Percentiles rank a stretch among this genome's conserved stretches.
These are phyloP conservation scores for Enteromius trimaculatus DNA, from an alignment of 2,797 vertebrate genomes.

Conservation along the genomic window DNA sequence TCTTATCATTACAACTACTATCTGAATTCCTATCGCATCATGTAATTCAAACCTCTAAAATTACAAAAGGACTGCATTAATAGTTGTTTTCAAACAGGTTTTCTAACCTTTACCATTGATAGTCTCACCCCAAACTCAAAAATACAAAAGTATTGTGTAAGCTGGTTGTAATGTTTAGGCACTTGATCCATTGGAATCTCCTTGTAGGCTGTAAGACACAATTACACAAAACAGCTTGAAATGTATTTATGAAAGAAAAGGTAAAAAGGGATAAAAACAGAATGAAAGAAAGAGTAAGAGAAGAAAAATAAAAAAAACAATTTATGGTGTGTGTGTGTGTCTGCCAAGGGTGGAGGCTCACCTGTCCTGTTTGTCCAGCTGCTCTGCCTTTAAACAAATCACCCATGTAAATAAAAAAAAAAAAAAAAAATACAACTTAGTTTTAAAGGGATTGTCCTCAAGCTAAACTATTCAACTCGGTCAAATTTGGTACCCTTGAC, in stretches of 20 bases:
- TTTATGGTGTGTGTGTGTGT: neutral
- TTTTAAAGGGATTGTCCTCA: neutral
- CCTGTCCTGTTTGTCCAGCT: slow-evolving; percentile 10
- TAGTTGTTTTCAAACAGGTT: neutral
- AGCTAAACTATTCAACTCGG: neutral
- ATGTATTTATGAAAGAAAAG: neutral
- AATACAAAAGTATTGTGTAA: neutral
- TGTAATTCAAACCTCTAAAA: neutral
- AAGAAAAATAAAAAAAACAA: neutral
- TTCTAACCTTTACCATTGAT: neutral
- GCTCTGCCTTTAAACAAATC: slow-evolving; percentile 20
- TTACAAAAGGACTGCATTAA: neutral
- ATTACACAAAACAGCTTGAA: neutral
- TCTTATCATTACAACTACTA: neutral
- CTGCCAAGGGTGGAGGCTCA: neutral
- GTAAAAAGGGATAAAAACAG: neutral
- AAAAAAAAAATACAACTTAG: neutral
- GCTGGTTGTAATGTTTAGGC: neutral
- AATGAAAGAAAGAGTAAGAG: neutral
- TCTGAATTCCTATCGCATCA: neutral
- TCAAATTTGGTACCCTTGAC: neutral
- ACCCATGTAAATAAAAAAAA: neutral
- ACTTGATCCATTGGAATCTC: neutral
- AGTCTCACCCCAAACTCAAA: neutral
- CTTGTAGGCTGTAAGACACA: neutral